These are phyloP conservation scores for Poecile atricapillus DNA, from an alignment of 2,113 vertebrate genomes.

Conservation along the genomic window DNA sequence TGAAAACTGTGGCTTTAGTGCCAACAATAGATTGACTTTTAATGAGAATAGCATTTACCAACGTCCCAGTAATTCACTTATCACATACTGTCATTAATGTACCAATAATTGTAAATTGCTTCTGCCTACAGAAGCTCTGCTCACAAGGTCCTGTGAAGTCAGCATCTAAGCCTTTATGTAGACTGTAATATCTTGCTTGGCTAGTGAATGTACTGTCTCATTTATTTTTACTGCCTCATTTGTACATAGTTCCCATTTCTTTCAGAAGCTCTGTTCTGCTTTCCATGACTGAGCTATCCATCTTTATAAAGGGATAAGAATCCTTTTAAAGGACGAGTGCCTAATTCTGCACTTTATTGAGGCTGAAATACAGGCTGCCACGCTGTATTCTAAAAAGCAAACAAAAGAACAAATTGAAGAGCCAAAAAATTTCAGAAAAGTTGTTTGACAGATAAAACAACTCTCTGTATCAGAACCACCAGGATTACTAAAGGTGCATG, in stretches of 20 bases:
- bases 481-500: neutral
- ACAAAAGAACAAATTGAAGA: conserved; percentile 2
- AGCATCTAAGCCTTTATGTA: conserved; percentile 59
- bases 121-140: neutral
- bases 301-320: conserved; percentile 50
- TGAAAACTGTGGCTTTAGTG: conserved; percentile 42
- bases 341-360: conserved; percentile 7
- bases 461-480: neutral
- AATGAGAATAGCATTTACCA: conserved; percentile 49
- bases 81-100: conserved; percentile 29
- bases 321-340: conserved; percentile 21
- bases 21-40: conserved; percentile 50
- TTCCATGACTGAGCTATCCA: neutral
- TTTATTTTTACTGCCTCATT: conserved; percentile 70
- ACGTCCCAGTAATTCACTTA: neutral
- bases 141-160: conserved; percentile 49
- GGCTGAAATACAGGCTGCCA: neutral
- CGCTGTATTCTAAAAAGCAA: neutral
- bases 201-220: conserved; percentile 61
- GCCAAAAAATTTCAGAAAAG: neutral
- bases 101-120: conserved; percentile 24
- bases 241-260: conserved; percentile 38
- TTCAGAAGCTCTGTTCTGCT: conserved; percentile 3
- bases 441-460: neutral
- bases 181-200: conserved; percentile 58